These are phyloP conservation scores for Cistogaster globosa DNA, from an alignment of 2,888 invertebrate species.

Conservation along the genomic window DNA sequence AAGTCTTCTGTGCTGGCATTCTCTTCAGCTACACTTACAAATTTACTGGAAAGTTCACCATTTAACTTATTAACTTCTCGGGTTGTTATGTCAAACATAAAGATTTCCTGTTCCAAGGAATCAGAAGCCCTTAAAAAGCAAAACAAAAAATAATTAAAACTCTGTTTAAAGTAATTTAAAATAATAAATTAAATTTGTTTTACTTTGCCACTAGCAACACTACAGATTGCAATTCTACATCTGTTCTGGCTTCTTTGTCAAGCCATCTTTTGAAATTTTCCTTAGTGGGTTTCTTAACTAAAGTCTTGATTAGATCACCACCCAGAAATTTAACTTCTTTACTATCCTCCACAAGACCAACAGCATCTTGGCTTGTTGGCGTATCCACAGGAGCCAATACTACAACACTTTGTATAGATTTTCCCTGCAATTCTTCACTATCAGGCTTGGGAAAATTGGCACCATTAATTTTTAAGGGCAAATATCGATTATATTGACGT, in stretches of 20 bases:
- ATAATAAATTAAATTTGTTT: slow-evolving; percentile 79
- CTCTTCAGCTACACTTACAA: slow-evolving; percentile 93
- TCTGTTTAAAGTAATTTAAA: background rate
- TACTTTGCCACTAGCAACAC: slow-evolving; percentile 92
- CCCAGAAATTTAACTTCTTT: slow-evolving; percentile 89
- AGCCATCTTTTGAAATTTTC: slow-evolving; percentile 92
- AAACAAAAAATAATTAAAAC: background rate
- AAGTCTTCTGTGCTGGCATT: slow-evolving; percentile 88
- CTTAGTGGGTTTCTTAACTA: slow-evolving; percentile 89
- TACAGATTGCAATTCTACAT: slow-evolving; percentile 90
- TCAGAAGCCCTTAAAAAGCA: slow-evolving; percentile 74
- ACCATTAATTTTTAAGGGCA: slow-evolving; percentile 92
- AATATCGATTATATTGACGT: slow-evolving; percentile 91
- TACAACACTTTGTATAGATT: slow-evolving; percentile 92
- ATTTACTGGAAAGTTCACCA: slow-evolving; percentile 92
- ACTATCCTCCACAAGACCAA: slow-evolving; percentile 85
- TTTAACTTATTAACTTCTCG: slow-evolving; percentile 90
- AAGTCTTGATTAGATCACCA: slow-evolving; percentile 89
- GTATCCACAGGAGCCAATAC: slow-evolving; percentile 93
- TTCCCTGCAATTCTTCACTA: slow-evolving; percentile 88
- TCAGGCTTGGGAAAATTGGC: slow-evolving; percentile 93
- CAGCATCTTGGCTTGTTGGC: slow-evolving; percentile 79
- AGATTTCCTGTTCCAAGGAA: slow-evolving; percentile 89
- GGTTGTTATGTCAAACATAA: slow-evolving; percentile 92
- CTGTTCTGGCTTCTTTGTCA: slow-evolving; percentile 89